Evolutionary conservation across 2,797 vertebrate species (phyloP).

Genomic region (Thalassophryne amazonica): DNA sequence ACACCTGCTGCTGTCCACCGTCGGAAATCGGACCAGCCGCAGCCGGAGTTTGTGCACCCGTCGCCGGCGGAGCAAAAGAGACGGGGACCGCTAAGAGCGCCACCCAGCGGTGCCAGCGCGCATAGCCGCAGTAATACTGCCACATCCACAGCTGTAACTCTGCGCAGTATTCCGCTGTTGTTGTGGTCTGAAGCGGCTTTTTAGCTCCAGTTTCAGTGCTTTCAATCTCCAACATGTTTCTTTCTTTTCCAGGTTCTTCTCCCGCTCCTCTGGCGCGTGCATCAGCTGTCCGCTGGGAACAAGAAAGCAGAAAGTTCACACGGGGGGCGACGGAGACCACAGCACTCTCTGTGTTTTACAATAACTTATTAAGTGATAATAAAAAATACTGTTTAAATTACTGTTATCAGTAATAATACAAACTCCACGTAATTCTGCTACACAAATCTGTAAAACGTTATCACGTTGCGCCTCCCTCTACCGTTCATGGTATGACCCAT

Average conservation of each 20-base stretch:
- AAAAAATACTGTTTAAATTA: no score
- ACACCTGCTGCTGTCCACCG: slow-evolving; percentile 21
- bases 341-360: no score
- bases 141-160: slow-evolving; percentile 91
- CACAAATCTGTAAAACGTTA: neutral
- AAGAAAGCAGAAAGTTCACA: no score
- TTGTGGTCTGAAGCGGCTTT: neutral
- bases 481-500: slow-evolving; percentile 52
- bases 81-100: slow-evolving; percentile 53
- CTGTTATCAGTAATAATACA: no score
- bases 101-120: slow-evolving; percentile 85
- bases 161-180: slow-evolving; percentile 81
- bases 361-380: no score
- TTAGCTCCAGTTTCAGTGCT: slow-evolving; percentile 1
- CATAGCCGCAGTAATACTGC: slow-evolving; percentile 86
- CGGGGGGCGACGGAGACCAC: no score
- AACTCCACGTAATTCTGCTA: fast-evolving
- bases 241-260: neutral
- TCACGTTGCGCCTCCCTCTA: neutral
- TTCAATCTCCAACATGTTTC: slow-evolving; percentile 22
- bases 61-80: slow-evolving; percentile 25
- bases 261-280: neutral
- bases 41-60: slow-evolving; percentile 23
- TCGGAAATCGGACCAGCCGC: slow-evolving; percentile 17
- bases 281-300: slow-evolving; percentile 1